These are phyloP conservation scores for Recurvirostra avosetta DNA, from an alignment of 2,113 vertebrate genomes.

Conservation along the genomic window DNA sequence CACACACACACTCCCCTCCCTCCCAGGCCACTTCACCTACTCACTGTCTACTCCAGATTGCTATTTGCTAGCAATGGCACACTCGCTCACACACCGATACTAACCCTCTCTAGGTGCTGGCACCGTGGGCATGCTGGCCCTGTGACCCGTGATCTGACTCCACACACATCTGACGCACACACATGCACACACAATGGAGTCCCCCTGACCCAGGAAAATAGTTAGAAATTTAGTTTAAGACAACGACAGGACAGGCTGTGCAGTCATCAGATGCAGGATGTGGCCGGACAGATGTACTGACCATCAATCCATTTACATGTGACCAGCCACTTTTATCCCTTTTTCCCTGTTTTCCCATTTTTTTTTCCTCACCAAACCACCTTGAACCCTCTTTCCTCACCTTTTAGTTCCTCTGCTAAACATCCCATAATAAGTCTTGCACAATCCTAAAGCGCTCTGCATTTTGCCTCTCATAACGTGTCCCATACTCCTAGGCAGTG, in stretches of 20 bases:
- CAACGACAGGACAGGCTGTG: not conserved
- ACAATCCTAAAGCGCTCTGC: not conserved
- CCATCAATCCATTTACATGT: not conserved
- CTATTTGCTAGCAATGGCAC: not conserved
- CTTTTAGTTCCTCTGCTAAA: not conserved
- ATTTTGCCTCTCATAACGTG: not conserved
- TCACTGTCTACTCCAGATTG: not conserved
- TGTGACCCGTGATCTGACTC: not conserved
- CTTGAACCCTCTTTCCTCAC: not conserved
- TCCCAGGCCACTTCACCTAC: not conserved
- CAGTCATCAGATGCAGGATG: not conserved
- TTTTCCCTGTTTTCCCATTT: not conserved
- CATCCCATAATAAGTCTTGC: not conserved
- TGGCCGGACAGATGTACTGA: not conserved
- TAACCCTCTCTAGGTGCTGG: not conserved
- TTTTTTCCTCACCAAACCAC: not conserved
- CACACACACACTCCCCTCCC: not conserved
- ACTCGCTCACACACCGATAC: fast-evolving
- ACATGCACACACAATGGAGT: not conserved
- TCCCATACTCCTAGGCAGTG: fast-evolving
- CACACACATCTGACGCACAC: not conserved
- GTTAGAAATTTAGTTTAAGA: not conserved
- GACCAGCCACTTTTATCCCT: not conserved
- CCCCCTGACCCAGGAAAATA: not conserved
- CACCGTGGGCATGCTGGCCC: not conserved